Percentiles rank a stretch among this genome's conserved stretches.
Evolutionary conservation across 30 jellyfish, hydroid and myxozoan species (phyloP).

Genomic region (Aurelia aurita): DNA sequence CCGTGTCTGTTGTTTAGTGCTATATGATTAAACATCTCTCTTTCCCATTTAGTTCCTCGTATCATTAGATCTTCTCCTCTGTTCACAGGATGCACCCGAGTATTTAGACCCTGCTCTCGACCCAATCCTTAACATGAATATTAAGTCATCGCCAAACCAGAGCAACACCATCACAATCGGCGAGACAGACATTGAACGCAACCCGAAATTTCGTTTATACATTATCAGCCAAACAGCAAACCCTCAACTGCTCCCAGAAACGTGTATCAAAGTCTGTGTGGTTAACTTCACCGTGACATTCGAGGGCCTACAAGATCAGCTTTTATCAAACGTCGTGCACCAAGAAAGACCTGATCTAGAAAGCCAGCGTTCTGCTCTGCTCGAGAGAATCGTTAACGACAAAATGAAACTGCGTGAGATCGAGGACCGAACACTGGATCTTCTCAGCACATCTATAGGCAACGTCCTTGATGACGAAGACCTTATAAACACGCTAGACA

Average conservation of each 20-base stretch:
- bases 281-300: conserved; percentile 86
- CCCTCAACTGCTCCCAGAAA: conserved; percentile 82
- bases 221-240: conserved; percentile 64
- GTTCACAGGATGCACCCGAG: conserved; percentile 73
- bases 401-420: conserved; percentile 63
- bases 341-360: conserved; percentile 91
- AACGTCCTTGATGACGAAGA: conserved; percentile 90
- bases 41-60: no score
- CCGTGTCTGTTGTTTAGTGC: no score
- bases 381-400: conserved; percentile 70
- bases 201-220: conserved; percentile 75
- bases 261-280: conserved; percentile 79
- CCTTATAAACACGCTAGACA: conserved; percentile 77
- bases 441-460: conserved; percentile 73
- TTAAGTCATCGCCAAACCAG: conserved; percentile 27
- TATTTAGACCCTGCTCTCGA: conserved; percentile 78
- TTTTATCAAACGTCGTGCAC: conserved; percentile 79
- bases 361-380: conserved; percentile 66
- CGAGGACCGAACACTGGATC: conserved; percentile 82
- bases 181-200: conserved; percentile 81
- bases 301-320: conserved; percentile 87
- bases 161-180: conserved; percentile 45
- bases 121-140: conserved; percentile 72
- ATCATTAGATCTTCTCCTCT: neutral
- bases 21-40: no score